Conservation (phyloP, 1,140 invertebrate genomes). For the Bombus polaris region DNA sequence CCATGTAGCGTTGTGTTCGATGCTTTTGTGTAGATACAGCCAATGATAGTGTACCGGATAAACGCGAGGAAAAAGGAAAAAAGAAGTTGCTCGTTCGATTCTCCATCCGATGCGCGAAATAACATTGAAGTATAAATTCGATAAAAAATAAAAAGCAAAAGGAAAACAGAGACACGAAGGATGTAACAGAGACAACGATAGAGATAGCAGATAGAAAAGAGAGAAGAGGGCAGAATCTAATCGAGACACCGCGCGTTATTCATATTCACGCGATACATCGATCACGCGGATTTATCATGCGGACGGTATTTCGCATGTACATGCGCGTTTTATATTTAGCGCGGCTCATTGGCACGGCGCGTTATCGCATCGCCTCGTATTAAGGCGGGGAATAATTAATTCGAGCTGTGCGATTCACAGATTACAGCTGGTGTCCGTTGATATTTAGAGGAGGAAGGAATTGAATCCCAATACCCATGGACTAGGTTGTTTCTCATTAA, state of each 20-base stretch:
- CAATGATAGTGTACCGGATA: not conserved
- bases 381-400: slow-evolving; percentile 47
- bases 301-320: not conserved
- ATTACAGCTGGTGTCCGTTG: slow-evolving; percentile 11
- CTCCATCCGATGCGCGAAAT: not conserved
- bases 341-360: not conserved
- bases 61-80: not conserved
- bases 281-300: slow-evolving; percentile 17
- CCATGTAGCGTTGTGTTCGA: not conserved
- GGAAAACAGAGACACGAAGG: not conserved
- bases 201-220: not conserved
- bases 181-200: not conserved
- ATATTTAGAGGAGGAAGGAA: slow-evolving; percentile 38
- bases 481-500: slow-evolving; percentile 36
- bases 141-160: not conserved
- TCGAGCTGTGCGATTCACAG: slow-evolving; percentile 13
- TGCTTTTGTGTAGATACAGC: not conserved
- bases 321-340: slow-evolving; percentile 40
- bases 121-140: slow-evolving; percentile 23
- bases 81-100: not conserved
- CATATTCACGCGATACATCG: slow-evolving; percentile 23
- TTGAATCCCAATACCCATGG: slow-evolving; percentile 42
- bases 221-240: not conserved
- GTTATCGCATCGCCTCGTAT: slow-evolving; percentile 4
- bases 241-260: not conserved